Base-by-base conservation (phyloP, 2,113 vertebrate species). In the Mustelus asterias region DNA sequence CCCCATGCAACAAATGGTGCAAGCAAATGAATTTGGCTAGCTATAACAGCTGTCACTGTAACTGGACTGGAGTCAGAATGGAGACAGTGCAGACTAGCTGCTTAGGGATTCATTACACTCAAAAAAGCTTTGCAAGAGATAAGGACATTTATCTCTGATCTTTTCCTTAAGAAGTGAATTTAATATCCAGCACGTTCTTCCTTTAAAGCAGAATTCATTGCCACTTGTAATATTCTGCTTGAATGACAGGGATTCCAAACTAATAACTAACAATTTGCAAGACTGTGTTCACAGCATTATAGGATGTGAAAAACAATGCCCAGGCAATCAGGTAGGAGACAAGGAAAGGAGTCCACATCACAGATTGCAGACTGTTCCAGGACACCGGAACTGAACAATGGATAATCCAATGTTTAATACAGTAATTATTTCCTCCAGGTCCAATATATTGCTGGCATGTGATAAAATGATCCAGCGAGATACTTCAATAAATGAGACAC, bases 401-500 rank as follows among this genome's bases (percentile, higher is more conserved):
- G 96, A 96, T 97, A 97, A 98, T 98, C 98, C 97, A 98, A 97
- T 97, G 96, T 96, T 97, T 97, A 97, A 97, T 96, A 96, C 97
- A 97, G 96, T 96, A 96, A 97, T 96, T 96, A 96, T 97, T 97
- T 97, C 96, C 96, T 96, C 97, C 96, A 96, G 96, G 96, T 96
- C 96, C 97, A 98, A 97, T 98, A 96, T 97, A 97, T 97, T 96
- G 96, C 95, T 88, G 54, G 72, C 16, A 69, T 96, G 96, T 96
- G 96, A 96, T 96, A 97, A 97, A 97, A 7, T 96, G 86, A 96
- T 98, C 97, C 97, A 97, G 96, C 97, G 96, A 97, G 97, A 97
- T 96, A 96, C 96, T 98, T 98, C 98, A 97, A 97, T 97, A 98
- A 98, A 98, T 97, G 97, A 96, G 97, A 97, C 97, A 96, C 94